These are phyloP conservation scores for Varanus salvator DNA, from an alignment of 2,113 vertebrate species.

Conservation along the genomic window DNA sequence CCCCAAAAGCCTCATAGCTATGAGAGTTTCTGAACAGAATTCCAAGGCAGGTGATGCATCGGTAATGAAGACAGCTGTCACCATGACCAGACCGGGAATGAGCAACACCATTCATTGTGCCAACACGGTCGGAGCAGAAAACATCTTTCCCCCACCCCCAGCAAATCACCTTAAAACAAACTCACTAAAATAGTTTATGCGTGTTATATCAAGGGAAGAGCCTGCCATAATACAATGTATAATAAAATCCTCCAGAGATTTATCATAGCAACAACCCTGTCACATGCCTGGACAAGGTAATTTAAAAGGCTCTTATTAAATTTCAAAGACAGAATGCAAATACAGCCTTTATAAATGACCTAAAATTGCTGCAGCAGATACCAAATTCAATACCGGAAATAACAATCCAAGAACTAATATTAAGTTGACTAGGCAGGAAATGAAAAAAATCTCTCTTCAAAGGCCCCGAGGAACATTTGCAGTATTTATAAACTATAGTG, in stretches of 20 bases:
- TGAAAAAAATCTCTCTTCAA: neutral
- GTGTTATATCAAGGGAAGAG: neutral
- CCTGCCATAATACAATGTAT: neutral
- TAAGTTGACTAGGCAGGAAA: neutral
- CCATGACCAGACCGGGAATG: neutral
- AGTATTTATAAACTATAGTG: neutral
- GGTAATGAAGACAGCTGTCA: neutral
- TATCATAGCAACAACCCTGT: conserved; percentile 1
- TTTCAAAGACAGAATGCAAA: neutral
- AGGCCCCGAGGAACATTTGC: neutral
- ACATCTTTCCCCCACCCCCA: neutral
- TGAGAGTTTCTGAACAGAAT: neutral
- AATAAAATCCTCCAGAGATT: conserved; percentile 3
- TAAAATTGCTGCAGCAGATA: neutral
- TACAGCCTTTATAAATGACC: neutral
- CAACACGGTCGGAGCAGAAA: too few relatives aligned
- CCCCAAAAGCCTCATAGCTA: too few relatives aligned
- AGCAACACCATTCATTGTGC: neutral
- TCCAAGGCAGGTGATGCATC: neutral
- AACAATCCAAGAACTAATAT: neutral
- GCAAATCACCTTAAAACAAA: neutral
- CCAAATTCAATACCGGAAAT: neutral
- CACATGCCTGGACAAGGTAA: neutral
- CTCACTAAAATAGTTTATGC: neutral
- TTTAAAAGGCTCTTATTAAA: neutral